Evolutionary conservation across 2,797 vertebrate species (phyloP), one percentile per base, ranked within the genome.

Genomic region (Eurystomus glaucurus): DNA sequence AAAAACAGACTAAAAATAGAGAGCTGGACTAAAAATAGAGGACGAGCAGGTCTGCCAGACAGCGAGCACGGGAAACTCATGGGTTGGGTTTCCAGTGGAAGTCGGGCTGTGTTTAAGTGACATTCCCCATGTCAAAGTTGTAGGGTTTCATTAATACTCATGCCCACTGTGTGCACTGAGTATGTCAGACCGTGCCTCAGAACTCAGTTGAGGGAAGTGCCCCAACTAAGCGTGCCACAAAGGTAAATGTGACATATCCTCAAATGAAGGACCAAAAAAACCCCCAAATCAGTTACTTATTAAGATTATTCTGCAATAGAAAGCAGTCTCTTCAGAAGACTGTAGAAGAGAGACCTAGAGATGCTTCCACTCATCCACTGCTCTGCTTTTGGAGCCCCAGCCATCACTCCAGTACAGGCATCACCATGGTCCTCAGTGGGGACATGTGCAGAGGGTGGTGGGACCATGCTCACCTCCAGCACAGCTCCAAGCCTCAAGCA

Each of bases 1-100:
- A 88, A 94, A 43, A 65, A 1, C 52, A 57, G 57, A 2, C 51
- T 92, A 94, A 93, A 96, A 96, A 97, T 97, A 97, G 90, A 35
- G 37, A 71, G 35, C 28, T 26, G 52, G 28, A 6, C 92, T 94
- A 95, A 97, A 96, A 96, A 96, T 94, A 97, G 94, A 11, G 0
- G 0, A 1, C 12, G 77, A 14, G 29, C 1, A 2, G 82, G 20
- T 14, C 74, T 76, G 94, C 33, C 90, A 70, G 72, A 33, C 64
- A 64, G 23, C 2, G 2, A 8, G 48, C 76, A 83, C 3, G 41
- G 87, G 80, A 93, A 94, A 77, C 70, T 85, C 11, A 0, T 1
- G 62, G 62, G 62, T 82, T 93, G 45, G 79, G 88, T 58, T 95
- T 85, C 78, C 94, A 88, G 55, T 26, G 68, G 92, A 64, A 76